These are phyloP conservation scores for Schizopygopsis pylzovi DNA, from an alignment of 2,797 vertebrate genomes.

Conservation along the genomic window DNA sequence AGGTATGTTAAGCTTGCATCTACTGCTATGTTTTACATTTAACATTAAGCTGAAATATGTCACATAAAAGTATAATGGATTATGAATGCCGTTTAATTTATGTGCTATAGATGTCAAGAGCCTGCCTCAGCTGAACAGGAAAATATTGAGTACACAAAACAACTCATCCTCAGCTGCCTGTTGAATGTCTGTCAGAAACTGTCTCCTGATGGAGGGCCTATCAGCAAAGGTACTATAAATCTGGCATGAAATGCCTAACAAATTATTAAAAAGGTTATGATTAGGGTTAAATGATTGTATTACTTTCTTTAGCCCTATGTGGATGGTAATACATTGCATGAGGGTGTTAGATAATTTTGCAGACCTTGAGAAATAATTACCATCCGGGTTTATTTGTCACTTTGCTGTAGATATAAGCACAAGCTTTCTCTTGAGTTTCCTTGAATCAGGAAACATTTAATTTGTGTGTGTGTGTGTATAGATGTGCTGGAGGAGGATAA, in stretches of 20 bases:
- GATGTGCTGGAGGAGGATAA: constrained; percentile 90
- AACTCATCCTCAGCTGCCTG: constrained; percentile 91
- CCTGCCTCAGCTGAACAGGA: constrained; percentile 68
- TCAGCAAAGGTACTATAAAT: constrained; percentile 77
- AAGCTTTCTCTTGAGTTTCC: neutral
- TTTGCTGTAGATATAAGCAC: neutral
- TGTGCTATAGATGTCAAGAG: constrained; percentile 82
- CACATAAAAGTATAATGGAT: neutral
- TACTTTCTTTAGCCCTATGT: neutral
- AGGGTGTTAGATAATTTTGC: neutral
- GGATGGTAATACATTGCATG: neutral
- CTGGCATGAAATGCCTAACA: neutral
- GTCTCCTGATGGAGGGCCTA: constrained; percentile 75
- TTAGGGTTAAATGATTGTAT: neutral
- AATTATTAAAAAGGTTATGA: neutral
- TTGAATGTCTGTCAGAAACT: constrained; percentile 88
- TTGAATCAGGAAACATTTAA: neutral
- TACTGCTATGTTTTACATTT: neutral
- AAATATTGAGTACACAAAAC: constrained; percentile 92
- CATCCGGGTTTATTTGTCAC: neutral
- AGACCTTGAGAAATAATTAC: neutral
- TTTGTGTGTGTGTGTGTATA: constrained; percentile 59
- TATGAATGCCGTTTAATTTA: neutral
- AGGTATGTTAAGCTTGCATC: constrained; percentile 74
- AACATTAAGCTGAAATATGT: neutral